Base-by-base conservation (phyloP, 1,140 invertebrate species). In the Psix sp. region DNA sequence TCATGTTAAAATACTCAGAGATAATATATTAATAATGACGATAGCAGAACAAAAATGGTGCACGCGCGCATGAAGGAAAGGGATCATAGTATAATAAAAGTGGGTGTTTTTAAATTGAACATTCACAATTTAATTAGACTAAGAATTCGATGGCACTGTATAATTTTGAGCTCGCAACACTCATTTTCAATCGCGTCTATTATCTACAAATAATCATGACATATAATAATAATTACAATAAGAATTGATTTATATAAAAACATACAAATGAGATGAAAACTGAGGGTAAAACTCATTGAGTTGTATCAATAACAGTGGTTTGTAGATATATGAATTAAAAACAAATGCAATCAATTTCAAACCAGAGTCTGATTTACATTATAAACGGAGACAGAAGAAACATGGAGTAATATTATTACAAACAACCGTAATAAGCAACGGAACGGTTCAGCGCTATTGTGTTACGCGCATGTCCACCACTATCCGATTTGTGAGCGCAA, bases 271-370 rank as follows among this genome's bases (percentile, higher is more conserved):
- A 35, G 20, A 16, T 43, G 36, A 33, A 29, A 35, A 51, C 13
- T 5, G 33, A 29, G 16, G 13, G 35, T 35, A 13, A 40, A 29
- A 29, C 15, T 38, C 20, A 31, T 18, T 46, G 6, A 39, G 29
- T 59, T 46, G 33, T 42, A 39, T 4, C 13, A 51, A 52, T n/a
- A n/a, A n/a, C n/a, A n/a, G n/a, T n/a, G n/a, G n/a, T n/a, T n/a
- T n/a, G n/a, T n/a, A 46, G 33, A 39, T 43, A 16, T 11, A 21
- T 24, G 20, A 46, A 49, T 45, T 38, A 46, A 54, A 54, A 29
- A 57, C 11, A 15, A 24, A 33, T 51, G 57, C 67, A 71, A 71
- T 62, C 67, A 56, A 71, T 63, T 71, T 56, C 57, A 71, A 71
- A 62, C 14, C 57, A 40, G 36, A 21, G 67, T 62, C 45, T 14